Percentiles rank a stretch among this genome's conserved stretches.
phyloP scores from a whole-genome alignment of 1,140 invertebrate species.

The Drosophila kurseongensis region DNA sequence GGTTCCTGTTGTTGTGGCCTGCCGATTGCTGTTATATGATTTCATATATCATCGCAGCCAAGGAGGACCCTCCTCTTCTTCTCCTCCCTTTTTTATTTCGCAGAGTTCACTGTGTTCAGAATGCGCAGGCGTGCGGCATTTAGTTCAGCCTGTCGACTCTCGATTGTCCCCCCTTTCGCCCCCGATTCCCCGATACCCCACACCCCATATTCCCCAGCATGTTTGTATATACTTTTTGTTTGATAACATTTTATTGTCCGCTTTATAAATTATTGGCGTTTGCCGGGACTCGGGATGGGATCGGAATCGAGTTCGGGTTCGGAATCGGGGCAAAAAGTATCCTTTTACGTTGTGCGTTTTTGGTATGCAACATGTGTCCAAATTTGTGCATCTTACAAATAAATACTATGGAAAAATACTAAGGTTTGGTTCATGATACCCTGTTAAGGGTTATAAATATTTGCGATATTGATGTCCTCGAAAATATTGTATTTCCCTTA shows the following conservation, averaged over 20 bases:
- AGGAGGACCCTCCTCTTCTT: slow-evolving; percentile 15
- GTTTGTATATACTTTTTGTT: slow-evolving; percentile 45
- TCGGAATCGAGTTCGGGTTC: slow-evolving; percentile 5
- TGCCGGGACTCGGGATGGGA: slow-evolving; percentile 26
- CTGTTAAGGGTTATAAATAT: not conserved
- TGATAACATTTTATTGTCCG: slow-evolving; percentile 83
- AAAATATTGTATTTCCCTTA: no score
- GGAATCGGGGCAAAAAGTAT: slow-evolving; percentile 67
- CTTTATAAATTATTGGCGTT: slow-evolving; percentile 83
- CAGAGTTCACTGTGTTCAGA: slow-evolving; percentile 52
- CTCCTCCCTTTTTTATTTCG: not conserved
- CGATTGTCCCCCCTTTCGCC: slow-evolving; percentile 18
- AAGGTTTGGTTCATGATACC: slow-evolving; percentile 20
- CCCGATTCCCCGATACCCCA: slow-evolving; percentile 25
- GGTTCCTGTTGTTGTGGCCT: slow-evolving; percentile 44
- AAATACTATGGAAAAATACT: slow-evolving; percentile 59
- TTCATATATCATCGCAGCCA: slow-evolving; percentile 75
- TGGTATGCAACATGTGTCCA: slow-evolving; percentile 78
- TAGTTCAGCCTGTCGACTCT: slow-evolving; percentile 78
- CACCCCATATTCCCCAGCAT: slow-evolving; percentile 9
- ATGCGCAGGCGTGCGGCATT: slow-evolving; percentile 83
- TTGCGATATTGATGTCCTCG: no score
- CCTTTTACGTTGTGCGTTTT: slow-evolving; percentile 73
- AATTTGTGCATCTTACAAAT: slow-evolving; percentile 72
- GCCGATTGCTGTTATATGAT: slow-evolving; percentile 81